These are phyloP conservation scores for Scaptomyza caliginosa DNA, from an alignment of 2,888 invertebrate genomes.

Conservation along the genomic window DNA sequence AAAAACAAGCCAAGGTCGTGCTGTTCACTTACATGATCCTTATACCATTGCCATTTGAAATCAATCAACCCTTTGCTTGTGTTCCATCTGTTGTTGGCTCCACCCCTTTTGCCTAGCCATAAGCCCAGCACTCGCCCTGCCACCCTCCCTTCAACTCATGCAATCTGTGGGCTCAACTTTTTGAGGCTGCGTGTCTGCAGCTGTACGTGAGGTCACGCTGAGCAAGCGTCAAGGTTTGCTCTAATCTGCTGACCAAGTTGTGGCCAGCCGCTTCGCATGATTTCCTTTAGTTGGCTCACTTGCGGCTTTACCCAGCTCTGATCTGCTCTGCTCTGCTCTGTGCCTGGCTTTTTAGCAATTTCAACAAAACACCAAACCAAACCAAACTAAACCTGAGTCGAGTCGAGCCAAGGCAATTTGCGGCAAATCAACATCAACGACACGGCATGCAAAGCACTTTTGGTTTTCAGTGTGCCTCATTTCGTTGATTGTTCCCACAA, in stretches of 20 bases:
- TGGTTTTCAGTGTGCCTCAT: conserved; percentile 59
- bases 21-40: background rate
- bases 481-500: conserved; percentile 79
- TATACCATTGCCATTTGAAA: conserved; percentile 43
- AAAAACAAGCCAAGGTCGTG: conserved; percentile 74
- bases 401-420: conserved; percentile 59
- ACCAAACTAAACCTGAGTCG: conserved; percentile 4
- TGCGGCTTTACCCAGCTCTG: conserved; percentile 9
- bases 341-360: conserved; percentile 48
- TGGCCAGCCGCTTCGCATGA: conserved; percentile 72
- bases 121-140: background rate
- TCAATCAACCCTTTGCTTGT: conserved; percentile 64
- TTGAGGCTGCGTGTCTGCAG: conserved; percentile 47
- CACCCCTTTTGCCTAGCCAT: conserved; percentile 6
- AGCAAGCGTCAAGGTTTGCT: conserved; percentile 50
- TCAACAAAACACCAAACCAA: conserved; percentile 34
- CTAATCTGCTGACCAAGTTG: conserved; percentile 80
- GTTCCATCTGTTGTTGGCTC: background rate
- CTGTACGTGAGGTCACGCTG: conserved; percentile 71
- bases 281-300: conserved; percentile 67
- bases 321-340: conserved; percentile 2
- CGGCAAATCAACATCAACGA: conserved; percentile 63
- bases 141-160: background rate
- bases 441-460: conserved; percentile 74
- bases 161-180: conserved; percentile 2